Evolutionary conservation across 2,888 invertebrate species (phyloP).

Genomic region (Coelinius sp.): DNA sequence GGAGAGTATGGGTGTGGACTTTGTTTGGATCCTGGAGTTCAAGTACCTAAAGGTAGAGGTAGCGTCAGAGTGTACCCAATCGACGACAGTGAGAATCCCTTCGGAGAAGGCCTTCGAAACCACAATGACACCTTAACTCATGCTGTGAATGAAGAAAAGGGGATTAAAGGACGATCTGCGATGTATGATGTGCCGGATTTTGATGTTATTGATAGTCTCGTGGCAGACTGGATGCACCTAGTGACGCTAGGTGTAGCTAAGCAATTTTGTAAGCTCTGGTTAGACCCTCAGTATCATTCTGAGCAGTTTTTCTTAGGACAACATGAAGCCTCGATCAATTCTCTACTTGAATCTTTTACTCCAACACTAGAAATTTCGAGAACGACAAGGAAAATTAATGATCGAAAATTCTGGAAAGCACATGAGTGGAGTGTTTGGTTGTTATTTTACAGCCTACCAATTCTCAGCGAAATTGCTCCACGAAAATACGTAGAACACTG

Average conservation of each 20-base stretch:
- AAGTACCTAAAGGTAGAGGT: too few species aligned
- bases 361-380: slow-evolving; percentile 31
- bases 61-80: background rate
- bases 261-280: background rate
- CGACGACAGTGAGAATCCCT: too few species aligned
- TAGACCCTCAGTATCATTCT: background rate
- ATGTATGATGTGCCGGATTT: background rate
- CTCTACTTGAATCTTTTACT: slow-evolving; percentile 10
- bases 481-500: slow-evolving; percentile 19
- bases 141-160: background rate
- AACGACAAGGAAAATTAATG: slow-evolving; percentile 30
- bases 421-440: background rate
- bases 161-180: background rate
- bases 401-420: slow-evolving; percentile 7
- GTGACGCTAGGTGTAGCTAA: background rate
- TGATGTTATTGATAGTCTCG: background rate
- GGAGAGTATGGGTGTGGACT: too few species aligned
- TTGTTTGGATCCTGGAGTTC: too few species aligned
- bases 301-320: background rate
- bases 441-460: background rate
- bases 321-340: background rate
- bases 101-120: too few species aligned
- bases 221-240: background rate
- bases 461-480: slow-evolving; percentile 11
- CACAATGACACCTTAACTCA: background rate